Evolutionary conservation across 2,888 invertebrate species (phyloP).

Genomic region (Trichacis sp.): DNA sequence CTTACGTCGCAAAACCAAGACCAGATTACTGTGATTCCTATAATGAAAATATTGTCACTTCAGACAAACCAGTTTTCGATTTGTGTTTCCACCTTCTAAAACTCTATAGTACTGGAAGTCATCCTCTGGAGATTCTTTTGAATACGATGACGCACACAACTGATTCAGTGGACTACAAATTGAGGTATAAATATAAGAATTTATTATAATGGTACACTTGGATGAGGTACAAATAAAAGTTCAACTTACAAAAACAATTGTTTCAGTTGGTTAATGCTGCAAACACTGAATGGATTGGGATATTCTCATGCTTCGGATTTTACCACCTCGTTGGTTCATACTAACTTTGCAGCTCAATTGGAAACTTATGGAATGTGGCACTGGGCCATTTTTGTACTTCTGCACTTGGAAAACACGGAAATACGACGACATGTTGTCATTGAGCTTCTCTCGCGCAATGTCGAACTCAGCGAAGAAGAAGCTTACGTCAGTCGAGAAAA

Average conservation of each 20-base stretch:
- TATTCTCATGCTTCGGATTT: constrained; percentile 75
- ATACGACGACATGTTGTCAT: constrained; percentile 77
- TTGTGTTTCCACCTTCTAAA: constrained; percentile 86
- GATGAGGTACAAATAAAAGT: too few relatives aligned
- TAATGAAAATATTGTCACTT: constrained; percentile 51
- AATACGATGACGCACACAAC: constrained; percentile 82
- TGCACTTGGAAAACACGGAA: constrained; percentile 74
- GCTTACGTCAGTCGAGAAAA: constrained; percentile 71
- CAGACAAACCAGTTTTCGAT: constrained; percentile 71
- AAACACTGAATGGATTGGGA: constrained; percentile 77
- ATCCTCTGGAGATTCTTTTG: constrained; percentile 77
- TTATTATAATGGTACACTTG: too few relatives aligned
- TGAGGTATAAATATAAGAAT: constrained; percentile 78
- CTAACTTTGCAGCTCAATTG: constrained; percentile 84
- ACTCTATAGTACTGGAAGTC: constrained; percentile 77
- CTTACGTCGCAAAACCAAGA: constrained; percentile 63
- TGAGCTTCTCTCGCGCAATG: constrained; percentile 79
- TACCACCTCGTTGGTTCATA: constrained; percentile 74
- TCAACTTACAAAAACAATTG: too few relatives aligned
- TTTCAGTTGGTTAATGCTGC: constrained; percentile 80
- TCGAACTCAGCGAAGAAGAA: constrained; percentile 70
- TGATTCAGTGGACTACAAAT: constrained; percentile 85
- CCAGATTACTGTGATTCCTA: constrained; percentile 66
- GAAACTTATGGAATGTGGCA: constrained; percentile 88
- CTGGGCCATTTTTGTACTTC: constrained; percentile 84